Evolutionary conservation across 2,888 invertebrate genomes (phyloP), one percentile per base, ranked within the genome.

Genomic region (Augiades crinisus): DNA sequence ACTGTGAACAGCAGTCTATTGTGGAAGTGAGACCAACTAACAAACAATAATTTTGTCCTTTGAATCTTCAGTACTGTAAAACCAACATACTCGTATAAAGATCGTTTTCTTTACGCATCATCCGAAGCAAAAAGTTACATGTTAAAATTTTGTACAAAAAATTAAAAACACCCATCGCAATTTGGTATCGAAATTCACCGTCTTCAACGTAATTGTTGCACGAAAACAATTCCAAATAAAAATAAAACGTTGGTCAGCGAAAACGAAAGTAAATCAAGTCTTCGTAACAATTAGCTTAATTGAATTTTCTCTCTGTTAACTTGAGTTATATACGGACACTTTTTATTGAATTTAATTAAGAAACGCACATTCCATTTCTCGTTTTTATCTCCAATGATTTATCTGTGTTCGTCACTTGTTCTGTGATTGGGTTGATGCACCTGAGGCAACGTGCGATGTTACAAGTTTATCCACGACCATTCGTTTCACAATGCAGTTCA

Each of bases 271-370:
- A 21, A 27, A 4, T 37, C 19, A 16, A 17, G 19, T 17, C 21
- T 38, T 47, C 38, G 37, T 37, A 31, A 34, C 37, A 33, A 21
- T 30, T 8, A 10, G 2, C 17, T 47, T 47, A 47, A 47, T 47
- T 47, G 47, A 40, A 47, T 47, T 47, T 47, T 47, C 47, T 40
- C 47, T 47, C 22, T 33, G 38, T 31, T 40, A 33, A 30, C 40
- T 40, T 22, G 40, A 47, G 30, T 41, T 16, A 41, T 33, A 41
- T 38, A 31, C 33, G 8, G 33, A 16, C 40, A 10, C 10, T 34
- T 41, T n/a, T 49, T 19, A 33, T 22, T 12, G n/a, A 10, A 16
- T 31, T 43, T 46, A 19, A 27, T 27, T 4, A 19, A 19, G n/a
- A 27, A 46, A 46, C 17, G 27, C 33, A 13, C 47, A 40, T 49